Evolutionary conservation across 2,113 vertebrate genomes (phyloP), one percentile per base, ranked within the genome.

Genomic region (Megalops atlanticus): DNA sequence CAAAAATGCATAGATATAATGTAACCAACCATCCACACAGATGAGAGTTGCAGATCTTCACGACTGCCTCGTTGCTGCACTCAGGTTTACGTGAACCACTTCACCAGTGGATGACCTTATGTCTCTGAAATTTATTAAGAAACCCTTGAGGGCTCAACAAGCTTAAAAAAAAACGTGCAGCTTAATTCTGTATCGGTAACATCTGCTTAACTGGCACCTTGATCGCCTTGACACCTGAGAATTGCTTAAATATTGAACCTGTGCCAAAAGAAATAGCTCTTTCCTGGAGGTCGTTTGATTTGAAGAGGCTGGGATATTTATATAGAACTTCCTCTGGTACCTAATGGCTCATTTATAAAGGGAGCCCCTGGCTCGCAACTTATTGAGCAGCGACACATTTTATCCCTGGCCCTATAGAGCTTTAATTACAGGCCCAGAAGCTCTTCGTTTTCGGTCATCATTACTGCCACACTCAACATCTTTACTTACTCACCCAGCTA

Each of bases 121-220:
- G 31, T 64, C 58, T 10, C 58, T 11, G 58, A 8, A 64, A 64
- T 64, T 10, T 64, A 64, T 64, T 24, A 11, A 27, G 5, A n/a
- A 31, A n/a, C n/a, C 24, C 58, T 3, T 24, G 18, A 21, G 49
- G 49, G 18, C 18, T 54, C n/a, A n/a, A n/a, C n/a, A n/a, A n/a
- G n/a, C 49, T 54, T 54, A 21, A 21, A 54, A 21, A 54, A 16
- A 54, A n/a, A n/a, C n/a, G 18, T 54, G 31, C n/a, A 64, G 58
- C 58, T 64, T 64, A 64, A 64, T 64, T 64, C 8, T 64, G 24
- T 24, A 64, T 64, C 58, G 24, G n/a, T 31, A 64, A 64, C 58
- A 64, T 64, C 58, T 64, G 58, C n/a, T 31, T 64, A 24, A 31
- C 58, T 64, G 58, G 58, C 58, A 64, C 58, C 58, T 64, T 64